A percentile compares a stretch with the other conserved stretches of the same genome.
Evolutionary conservation across 2,888 invertebrate species (phyloP).

Genomic region (Anodontia alba): DNA sequence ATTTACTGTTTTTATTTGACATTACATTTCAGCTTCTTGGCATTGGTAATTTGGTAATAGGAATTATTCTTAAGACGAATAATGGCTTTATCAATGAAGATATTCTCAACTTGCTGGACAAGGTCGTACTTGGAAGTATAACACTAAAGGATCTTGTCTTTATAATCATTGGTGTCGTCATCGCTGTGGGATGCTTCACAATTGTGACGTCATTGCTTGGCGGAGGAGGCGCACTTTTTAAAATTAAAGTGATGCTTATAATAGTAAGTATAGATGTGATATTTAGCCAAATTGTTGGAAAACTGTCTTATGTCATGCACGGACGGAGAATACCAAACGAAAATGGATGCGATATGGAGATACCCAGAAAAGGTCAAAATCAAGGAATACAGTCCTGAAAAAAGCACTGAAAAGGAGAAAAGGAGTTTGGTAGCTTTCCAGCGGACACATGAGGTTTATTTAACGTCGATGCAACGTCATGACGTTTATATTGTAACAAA

Average conservation of each 20-base stretch:
- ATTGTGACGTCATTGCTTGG: constrained; percentile 49
- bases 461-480: no score
- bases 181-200: constrained; percentile 40
- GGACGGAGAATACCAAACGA: no score
- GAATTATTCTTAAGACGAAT: constrained; percentile 20
- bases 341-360: no score
- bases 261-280: constrained; percentile 27
- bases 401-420: no score
- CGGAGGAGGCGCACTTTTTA: constrained; percentile 45
- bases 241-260: constrained; percentile 31
- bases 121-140: constrained; percentile 36
- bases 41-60: constrained; percentile 40
- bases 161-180: constrained; percentile 36
- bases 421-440: no score
- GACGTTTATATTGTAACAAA: no score
- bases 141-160: constrained; percentile 33
- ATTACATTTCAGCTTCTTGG: constrained; percentile 42
- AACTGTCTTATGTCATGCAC: background rate
- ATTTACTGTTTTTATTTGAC: no score
- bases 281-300: background rate
- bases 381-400: no score
- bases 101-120: constrained; percentile 41
- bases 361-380: no score
- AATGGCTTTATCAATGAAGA: constrained; percentile 40
- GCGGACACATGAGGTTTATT: no score